Conservation (phyloP, 1,140 invertebrate species). For the Dinoponera quadriceps region DNA sequence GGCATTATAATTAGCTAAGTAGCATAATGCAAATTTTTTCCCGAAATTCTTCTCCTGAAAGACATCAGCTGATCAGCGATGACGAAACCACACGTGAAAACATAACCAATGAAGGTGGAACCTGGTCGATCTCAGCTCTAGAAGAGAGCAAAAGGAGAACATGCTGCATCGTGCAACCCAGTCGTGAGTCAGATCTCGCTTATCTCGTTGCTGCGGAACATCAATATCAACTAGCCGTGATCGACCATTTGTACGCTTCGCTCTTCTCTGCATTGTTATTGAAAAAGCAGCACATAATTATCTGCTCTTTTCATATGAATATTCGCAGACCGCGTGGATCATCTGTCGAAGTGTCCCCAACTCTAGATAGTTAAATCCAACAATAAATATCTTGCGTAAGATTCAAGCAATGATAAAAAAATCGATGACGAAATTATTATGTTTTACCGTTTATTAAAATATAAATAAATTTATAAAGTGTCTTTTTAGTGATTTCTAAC, state of each 20-base stretch:
- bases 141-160: slow-evolving; percentile 47
- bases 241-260: neutral
- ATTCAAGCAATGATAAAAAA: too few species aligned
- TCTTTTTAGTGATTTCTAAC: too few species aligned
- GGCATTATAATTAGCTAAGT: neutral
- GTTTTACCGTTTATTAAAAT: too few species aligned
- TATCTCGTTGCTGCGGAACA: slow-evolving; percentile 58
- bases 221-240: slow-evolving; percentile 33
- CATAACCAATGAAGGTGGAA: slow-evolving; percentile 26
- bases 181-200: slow-evolving; percentile 62
- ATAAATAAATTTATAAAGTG: too few species aligned
- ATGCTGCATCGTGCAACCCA: slow-evolving; percentile 41
- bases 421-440: too few species aligned
- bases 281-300: too few species aligned
- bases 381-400: too few species aligned
- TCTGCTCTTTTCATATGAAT: too few species aligned
- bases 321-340: too few species aligned
- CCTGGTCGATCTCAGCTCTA: slow-evolving; percentile 19
- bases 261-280: too few species aligned
- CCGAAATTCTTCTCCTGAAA: slow-evolving; percentile 8
- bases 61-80: neutral
- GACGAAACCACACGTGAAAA: neutral
- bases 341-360: too few species aligned
- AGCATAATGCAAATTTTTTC: neutral
- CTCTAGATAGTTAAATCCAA: too few species aligned